Base-by-base conservation (phyloP, 2,113 vertebrate genomes). In the Ceyx melanurus region DNA sequence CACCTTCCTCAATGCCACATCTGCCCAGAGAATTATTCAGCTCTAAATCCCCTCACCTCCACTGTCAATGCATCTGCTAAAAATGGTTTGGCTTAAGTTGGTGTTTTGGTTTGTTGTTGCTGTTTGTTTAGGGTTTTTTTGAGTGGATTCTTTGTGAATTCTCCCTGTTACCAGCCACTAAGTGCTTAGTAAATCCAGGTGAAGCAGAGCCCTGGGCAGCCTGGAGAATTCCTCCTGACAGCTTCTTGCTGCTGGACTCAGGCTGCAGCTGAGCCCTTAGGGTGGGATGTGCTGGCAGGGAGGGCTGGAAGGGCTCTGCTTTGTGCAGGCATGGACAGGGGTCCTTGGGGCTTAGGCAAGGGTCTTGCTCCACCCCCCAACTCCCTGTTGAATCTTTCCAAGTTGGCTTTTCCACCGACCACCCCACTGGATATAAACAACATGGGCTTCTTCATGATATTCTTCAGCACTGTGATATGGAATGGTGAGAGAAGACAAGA, bases 11-110 rank as follows among this genome's bases (percentile, higher is more conserved):
- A 82, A 60, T 75, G 77, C 79, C 74, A 53, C 0, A 3, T 75
- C 82, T 72, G 79, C 86, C 64, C 5, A 1, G 89, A 93, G 96
- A 96, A 91, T 96, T 85, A 75, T 33, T 74, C 15, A 20, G 76
- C 90, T 92, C 82, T 87, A 65, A 80, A 93, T 86, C 86, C 87
- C 86, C 45, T 91, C 9, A 6, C 83, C 83, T 91, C 22, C 80
- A 71, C 92, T 81, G 96, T 91, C 93, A 95, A 46, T 60, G 48
- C 5, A 5, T 75, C 91, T 75, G 50, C 64, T 85, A 0, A 21
- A 66, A 66, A 64, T 37, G 65, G n/a, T 80, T 82, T 90, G 86
- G 77, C 71, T 71, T 42, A 9, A 56, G 48, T 50, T 50, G 37
- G 37, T 37, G 37, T 37, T 37, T 37, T 37, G 37, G 37, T 37